phyloP scores from a whole-genome alignment of 2,113 vertebrate genomes.

The Gasterosteus aculeatus region DNA sequence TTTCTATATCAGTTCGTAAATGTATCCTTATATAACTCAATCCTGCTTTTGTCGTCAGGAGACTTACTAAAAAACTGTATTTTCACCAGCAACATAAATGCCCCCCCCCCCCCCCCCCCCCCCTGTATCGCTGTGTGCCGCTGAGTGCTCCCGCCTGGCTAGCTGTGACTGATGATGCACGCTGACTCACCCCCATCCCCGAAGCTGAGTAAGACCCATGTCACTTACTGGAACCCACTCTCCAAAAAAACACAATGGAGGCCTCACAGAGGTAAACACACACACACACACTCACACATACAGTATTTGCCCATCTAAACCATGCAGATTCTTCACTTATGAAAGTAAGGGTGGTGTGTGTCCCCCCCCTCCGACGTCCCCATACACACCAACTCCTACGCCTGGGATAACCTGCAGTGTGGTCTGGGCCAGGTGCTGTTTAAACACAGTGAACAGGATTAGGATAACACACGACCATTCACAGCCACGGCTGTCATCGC shows the following conservation, averaged over 20 bases:
- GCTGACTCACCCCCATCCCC: conserved; percentile 84
- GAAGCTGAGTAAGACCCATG: conserved; percentile 81
- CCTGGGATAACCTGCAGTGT: conserved; percentile 55
- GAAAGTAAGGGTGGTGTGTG: conserved; percentile 47
- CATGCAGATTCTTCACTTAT: conserved; percentile 45
- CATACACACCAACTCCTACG: conserved; percentile 40
- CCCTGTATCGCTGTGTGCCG: conserved; percentile 40
- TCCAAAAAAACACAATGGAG: conserved; percentile 67
- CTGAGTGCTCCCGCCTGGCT: conserved; percentile 68
- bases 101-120: no score
- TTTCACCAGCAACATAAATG: conserved; percentile 1
- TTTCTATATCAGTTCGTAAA: background rate
- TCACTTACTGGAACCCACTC: conserved; percentile 85
- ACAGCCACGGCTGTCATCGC: conserved; percentile 56
- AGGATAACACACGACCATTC: conserved; percentile 71
- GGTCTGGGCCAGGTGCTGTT: conserved; percentile 62
- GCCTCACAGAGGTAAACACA: conserved; percentile 34
- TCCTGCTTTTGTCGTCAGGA: background rate
- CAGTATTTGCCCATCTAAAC: conserved; percentile 45
- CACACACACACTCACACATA: conserved; percentile 21
- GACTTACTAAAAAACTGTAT: background rate
- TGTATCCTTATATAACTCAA: background rate
- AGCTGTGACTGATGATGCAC: conserved; percentile 83
- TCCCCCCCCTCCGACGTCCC: background rate
- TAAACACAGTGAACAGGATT: conserved; percentile 58